These are phyloP conservation scores for Ispidina picta DNA, from an alignment of 2,797 vertebrate species.

Conservation along the genomic window DNA sequence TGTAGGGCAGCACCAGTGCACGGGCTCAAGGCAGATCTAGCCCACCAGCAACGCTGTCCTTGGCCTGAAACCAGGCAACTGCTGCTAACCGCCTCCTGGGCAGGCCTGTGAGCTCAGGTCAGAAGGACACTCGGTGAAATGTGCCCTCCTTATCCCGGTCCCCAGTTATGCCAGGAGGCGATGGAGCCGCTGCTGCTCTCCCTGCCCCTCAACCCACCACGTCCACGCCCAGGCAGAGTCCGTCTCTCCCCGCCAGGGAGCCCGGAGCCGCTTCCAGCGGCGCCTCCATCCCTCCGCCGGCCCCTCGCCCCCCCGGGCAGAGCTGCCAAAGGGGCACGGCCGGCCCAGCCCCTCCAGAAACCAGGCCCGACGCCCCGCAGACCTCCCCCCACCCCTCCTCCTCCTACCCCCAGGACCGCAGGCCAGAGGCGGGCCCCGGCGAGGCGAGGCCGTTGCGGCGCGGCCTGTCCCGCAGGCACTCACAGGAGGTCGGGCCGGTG, in stretches of 20 bases:
- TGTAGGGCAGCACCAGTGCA: background rate
- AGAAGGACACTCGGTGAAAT: background rate
- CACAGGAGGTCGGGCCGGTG: constrained; percentile 94
- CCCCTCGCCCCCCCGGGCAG: background rate
- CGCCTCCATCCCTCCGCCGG: background rate
- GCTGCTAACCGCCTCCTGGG: background rate
- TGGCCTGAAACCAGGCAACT: fast-evolving
- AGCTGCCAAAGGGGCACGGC: background rate
- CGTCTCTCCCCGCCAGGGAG: background rate
- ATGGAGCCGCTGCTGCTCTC: background rate
- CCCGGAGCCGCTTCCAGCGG: background rate
- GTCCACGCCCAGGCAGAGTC: background rate
- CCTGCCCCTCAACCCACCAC: background rate
- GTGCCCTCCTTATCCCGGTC: background rate
- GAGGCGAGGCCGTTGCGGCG: background rate
- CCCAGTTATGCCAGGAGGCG: background rate
- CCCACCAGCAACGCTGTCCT: background rate
- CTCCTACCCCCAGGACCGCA: background rate
- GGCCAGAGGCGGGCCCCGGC: background rate
- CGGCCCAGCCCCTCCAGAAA: background rate
- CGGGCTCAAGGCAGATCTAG: background rate
- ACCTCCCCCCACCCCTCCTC: background rate
- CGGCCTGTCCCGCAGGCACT: constrained; percentile 75
- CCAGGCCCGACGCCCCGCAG: background rate
- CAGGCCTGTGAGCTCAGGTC: background rate